Base-by-base conservation (phyloP, 2,888 invertebrate genomes). In the Heliconius aoede region DNA sequence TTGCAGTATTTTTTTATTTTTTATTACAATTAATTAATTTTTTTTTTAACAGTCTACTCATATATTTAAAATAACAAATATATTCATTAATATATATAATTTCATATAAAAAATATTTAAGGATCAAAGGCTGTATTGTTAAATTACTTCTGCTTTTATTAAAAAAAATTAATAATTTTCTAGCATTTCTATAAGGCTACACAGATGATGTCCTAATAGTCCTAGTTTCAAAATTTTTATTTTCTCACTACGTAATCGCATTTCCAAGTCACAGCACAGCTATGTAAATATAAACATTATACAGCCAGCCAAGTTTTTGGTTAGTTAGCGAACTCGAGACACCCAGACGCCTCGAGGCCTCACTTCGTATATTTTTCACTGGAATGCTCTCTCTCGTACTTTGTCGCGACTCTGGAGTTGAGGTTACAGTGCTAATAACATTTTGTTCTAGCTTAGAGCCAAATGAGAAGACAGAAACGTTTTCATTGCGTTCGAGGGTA, bases 241-340 rank as follows among this genome's bases (percentile, higher is more conserved):
- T 65, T 24, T 24, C 24, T 8, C 24, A 8, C 36, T 40, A 36
- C 3, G 0, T 55, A 69, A 55, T 69, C 32, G 1, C n/a, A 24
- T 55, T 55, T 69, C 30, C 30, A 60, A 40, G 24, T 13, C 18
- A 36, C 36, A 62, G 51, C 15, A 30, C 32, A 46, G 24, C 51
- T 69, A 61, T 75, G 32, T 69, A 69, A 69, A 62, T 74, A 67
- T 40, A 8, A 64, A 73, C 55, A 46, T 69, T 62, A 73, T 51
- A 32, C 61, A n/a, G 26, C 13, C 11, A 30, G 32, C 40, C 46
- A 62, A 69, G 62, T 69, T 51, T 30, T 32, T 62, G 24, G 30
- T 51, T 69, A 60, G 74, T 75, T 69, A 74, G 68, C 58, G 58
- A 67, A 74, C 74, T 74, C n/a, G 60, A 74, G 74, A 74, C 65